Conservation (phyloP, 2,113 vertebrate species). For the Entelurus aequoreus region DNA sequence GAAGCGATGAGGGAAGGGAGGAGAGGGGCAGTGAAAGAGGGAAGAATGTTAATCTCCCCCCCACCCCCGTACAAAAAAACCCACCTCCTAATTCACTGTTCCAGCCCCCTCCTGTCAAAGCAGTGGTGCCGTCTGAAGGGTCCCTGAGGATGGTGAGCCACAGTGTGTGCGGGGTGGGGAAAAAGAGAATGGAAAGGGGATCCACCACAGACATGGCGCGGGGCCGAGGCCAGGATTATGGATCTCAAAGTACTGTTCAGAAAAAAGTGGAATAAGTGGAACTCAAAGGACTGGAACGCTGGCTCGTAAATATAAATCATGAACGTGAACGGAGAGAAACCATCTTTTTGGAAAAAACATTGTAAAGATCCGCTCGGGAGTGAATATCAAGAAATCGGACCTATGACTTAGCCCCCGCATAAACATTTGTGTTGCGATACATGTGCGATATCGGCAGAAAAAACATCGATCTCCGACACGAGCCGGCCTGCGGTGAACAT, state of each 20-base stretch:
- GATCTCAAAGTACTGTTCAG: constrained; percentile 39
- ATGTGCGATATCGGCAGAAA: too few relatives aligned
- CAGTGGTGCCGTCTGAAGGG: constrained; percentile 49
- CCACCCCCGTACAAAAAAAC: constrained; percentile 25
- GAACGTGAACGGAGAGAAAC: not conserved
- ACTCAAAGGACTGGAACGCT: not conserved
- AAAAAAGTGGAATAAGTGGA: constrained; percentile 4
- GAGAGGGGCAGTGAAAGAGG: constrained; percentile 39
- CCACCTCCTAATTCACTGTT: constrained; percentile 42
- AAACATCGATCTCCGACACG: too few relatives aligned
- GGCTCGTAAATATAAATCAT: not conserved
- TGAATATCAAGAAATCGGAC: too few relatives aligned
- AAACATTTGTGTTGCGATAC: too few relatives aligned
- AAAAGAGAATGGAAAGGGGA: constrained; percentile 41
- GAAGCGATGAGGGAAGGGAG: constrained; percentile 34
- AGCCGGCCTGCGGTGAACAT: too few relatives aligned
- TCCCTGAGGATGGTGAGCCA: constrained; percentile 29
- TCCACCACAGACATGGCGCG: constrained; percentile 49
- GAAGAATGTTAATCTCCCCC: constrained; percentile 71
- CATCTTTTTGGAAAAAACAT: not conserved
- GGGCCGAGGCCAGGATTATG: constrained; percentile 40
- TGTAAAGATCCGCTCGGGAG: too few relatives aligned
- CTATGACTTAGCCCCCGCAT: too few relatives aligned
- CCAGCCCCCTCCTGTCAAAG: constrained; percentile 52
- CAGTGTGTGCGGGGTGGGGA: constrained; percentile 3